Conservation (phyloP, 1,140 invertebrate species). For the Dufourea novaeangliae region DNA sequence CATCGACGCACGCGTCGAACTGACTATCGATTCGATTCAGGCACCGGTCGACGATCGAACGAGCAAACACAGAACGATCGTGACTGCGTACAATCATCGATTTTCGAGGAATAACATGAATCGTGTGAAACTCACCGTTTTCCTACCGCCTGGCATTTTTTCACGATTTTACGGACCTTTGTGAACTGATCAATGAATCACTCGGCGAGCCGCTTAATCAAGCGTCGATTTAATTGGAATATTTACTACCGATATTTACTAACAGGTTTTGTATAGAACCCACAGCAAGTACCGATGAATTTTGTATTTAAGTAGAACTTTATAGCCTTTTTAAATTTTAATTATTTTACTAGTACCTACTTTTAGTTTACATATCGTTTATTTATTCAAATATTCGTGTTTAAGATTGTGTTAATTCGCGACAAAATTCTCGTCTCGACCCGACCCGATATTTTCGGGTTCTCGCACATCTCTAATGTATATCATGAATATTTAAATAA, state of each 20-base stretch:
- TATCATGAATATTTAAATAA: no score
- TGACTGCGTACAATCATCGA: not conserved
- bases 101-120: not conserved
- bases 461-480: no score
- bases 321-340: no score
- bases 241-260: not conserved
- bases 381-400: no score
- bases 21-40: conserved; percentile 3
- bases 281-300: no score
- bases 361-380: no score
- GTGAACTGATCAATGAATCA: not conserved
- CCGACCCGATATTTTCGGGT: not conserved
- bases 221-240: not conserved
- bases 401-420: no score
- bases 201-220: not conserved
- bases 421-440: no score
- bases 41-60: not conserved
- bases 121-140: not conserved
- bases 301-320: no score
- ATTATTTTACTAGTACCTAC: no score
- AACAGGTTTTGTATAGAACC: no score
- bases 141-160: not conserved
- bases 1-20: not conserved
- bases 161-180: not conserved
- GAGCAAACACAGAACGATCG: not conserved